Evolutionary conservation across 2,113 vertebrate genomes (phyloP), one percentile per base, ranked within the genome.

Genomic region (Dunckerocampus dactyliophorus): DNA sequence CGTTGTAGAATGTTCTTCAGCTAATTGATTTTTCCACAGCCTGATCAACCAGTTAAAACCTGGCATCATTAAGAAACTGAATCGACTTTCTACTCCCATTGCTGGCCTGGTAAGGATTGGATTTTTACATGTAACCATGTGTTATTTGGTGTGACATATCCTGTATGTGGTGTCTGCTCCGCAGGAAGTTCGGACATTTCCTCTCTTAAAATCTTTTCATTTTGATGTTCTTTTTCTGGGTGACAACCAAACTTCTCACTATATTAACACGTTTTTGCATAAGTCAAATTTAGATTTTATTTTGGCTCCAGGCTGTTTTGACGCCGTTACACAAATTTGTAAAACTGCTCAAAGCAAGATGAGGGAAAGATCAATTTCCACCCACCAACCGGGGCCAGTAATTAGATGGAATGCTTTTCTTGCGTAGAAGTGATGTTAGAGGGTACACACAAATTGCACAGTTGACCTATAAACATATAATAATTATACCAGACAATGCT

Each of bases 11-110:
- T 15, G 34, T 2, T 60, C 60, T 47, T 6, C n/a, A 55, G n/a
- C 62, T 24, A 51, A 52, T 4, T 43, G 51, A 14, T 62, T 61
- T 24, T 47, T 20, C 17, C 7, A 0, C 16, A 98, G 96, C 82
- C 88, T 98, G 75, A 91, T 98, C 83, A 98, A 98, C 88, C 91
- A 92, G 82, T 91, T 98, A 80, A 97, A 95, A 76, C 95, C 94
- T 34, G 94, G 96, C 1, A 82, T 95, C 28, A 60, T 96, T 77
- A 98, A 92, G 86, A 93, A 93, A 82, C 89, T 98, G 48, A 98
- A 98, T 88, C 90, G 89, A 51, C 87, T 95, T 49, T 93, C 95
- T 45, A 98, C 96, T 72, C 95, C 96, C 48, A 98, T 98, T 28
- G 96, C 96, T 85, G 95, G 96, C 47, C 90, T 98, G 92, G 96